phyloP scores from a whole-genome alignment of 2,888 invertebrate species.

The Apotomis turbidana region DNA sequence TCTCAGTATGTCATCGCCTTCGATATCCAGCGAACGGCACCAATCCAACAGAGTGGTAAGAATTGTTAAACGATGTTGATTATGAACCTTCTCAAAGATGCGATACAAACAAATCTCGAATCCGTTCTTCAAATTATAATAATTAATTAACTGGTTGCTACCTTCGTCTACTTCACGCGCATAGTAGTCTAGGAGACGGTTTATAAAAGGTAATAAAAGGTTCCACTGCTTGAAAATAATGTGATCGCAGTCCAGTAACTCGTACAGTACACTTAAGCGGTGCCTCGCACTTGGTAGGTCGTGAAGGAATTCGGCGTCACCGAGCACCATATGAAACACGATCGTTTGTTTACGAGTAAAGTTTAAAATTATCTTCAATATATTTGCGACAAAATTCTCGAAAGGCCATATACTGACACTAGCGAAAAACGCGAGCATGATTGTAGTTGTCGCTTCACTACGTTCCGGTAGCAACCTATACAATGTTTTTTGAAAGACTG shows the following conservation, averaged over 20 bases:
- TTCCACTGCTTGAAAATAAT: conserved; percentile 74
- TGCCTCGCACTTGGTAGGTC: conserved; percentile 68
- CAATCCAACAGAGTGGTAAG: conserved; percentile 80
- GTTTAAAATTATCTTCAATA: conserved; percentile 63
- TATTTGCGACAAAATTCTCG: conserved; percentile 63
- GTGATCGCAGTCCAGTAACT: conserved; percentile 71
- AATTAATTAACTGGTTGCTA: conserved; percentile 52
- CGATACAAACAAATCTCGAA: conserved; percentile 82
- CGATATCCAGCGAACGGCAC: conserved; percentile 69
- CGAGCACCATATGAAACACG: conserved; percentile 62
- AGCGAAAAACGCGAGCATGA: conserved; percentile 61
- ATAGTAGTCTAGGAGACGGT: conserved; percentile 77
- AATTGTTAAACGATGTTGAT: conserved; percentile 73
- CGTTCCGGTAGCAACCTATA: conserved; percentile 60
- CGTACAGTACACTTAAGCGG: conserved; percentile 78
- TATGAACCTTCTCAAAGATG: conserved; percentile 76
- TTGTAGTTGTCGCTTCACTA: conserved; percentile 60
- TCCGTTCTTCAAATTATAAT: conserved; percentile 72
- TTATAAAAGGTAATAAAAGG: conserved; percentile 63
- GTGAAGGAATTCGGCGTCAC: conserved; percentile 61
- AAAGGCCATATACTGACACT: conserved; percentile 61
- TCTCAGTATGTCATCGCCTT: conserved; percentile 74
- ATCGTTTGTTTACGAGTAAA: conserved; percentile 59
- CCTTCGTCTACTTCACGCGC: conserved; percentile 63
- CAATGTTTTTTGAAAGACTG: conserved; percentile 61